These are phyloP conservation scores for Lanius ludovicianus DNA, from an alignment of 2,113 vertebrate species.

Conservation along the genomic window DNA sequence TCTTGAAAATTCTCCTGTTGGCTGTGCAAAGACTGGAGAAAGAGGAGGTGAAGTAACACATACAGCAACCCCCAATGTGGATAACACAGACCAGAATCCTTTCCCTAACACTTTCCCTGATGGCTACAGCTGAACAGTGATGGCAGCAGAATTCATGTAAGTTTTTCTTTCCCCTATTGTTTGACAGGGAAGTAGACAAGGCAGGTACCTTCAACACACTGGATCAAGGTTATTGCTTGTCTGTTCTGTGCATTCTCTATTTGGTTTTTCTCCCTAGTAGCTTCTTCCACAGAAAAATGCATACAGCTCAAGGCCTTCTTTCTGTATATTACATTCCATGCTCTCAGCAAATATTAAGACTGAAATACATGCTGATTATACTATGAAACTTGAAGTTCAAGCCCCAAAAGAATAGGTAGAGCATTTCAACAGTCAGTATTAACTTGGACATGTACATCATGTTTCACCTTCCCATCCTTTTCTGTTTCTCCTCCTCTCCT, in stretches of 20 bases:
- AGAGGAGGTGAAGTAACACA: background rate
- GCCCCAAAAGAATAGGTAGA: background rate
- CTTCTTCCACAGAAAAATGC: background rate
- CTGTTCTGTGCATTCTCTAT: background rate
- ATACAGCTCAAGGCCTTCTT: background rate
- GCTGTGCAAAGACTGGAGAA: background rate
- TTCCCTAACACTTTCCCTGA: background rate
- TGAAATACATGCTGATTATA: background rate
- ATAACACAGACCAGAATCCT: background rate
- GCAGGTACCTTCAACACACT: background rate
- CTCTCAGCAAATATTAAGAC: background rate
- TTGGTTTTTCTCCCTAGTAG: background rate
- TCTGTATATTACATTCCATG: background rate
- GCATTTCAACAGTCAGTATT: background rate
- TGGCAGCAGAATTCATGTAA: background rate
- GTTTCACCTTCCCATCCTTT: background rate
- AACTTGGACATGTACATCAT: background rate
- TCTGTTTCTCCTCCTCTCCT: background rate
- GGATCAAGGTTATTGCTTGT: background rate
- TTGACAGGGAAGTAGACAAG: background rate
- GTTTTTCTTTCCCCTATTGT: accelerated
- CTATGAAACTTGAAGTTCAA: background rate
- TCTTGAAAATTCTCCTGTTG: background rate
- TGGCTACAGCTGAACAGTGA: background rate
- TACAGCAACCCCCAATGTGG: background rate